Conservation (phyloP, 2,797 vertebrate species). For the Sebastes nivosus region DNA sequence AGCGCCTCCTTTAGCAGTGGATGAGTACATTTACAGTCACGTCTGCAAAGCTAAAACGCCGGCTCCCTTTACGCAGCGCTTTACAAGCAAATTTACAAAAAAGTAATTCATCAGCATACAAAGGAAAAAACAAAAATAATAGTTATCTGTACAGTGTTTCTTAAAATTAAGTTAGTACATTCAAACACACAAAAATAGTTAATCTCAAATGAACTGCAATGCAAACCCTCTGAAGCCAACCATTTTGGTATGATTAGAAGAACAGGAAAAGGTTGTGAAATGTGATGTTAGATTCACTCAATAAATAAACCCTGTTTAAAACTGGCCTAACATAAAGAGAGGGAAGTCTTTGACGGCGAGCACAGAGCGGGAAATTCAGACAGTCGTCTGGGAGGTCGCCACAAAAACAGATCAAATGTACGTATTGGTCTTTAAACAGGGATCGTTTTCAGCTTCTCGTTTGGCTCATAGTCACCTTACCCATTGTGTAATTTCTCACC, state of each 20-base stretch:
- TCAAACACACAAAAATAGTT: conserved; percentile 60
- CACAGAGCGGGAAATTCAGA: conserved; percentile 20
- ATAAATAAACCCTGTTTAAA: conserved; percentile 58
- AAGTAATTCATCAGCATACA: conserved; percentile 56
- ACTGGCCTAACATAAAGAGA: conserved; percentile 2
- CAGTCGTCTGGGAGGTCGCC: background rate
- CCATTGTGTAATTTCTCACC: background rate
- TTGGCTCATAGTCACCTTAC: conserved; percentile 7
- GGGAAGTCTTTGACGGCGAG: background rate
- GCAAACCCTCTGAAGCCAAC: conserved; percentile 53
- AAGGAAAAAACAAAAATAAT: conserved; percentile 39
- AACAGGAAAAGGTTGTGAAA: conserved; percentile 11
- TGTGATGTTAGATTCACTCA: conserved; percentile 23
- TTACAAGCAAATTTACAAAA: conserved; percentile 64
- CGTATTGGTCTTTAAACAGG: background rate
- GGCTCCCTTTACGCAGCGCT: conserved; percentile 24
- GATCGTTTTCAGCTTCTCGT: background rate
- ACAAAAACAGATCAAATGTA: background rate
- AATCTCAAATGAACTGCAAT: conserved; percentile 66
- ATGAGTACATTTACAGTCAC: conserved; percentile 50
- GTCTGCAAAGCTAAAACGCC: conserved; percentile 26
- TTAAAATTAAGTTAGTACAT: conserved; percentile 72
- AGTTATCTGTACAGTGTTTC: conserved; percentile 69
- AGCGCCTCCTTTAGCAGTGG: conserved; percentile 46
- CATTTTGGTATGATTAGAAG: conserved; percentile 60